Conservation (phyloP, 2,888 invertebrate species). For the Drosophila nigricruria region DNA sequence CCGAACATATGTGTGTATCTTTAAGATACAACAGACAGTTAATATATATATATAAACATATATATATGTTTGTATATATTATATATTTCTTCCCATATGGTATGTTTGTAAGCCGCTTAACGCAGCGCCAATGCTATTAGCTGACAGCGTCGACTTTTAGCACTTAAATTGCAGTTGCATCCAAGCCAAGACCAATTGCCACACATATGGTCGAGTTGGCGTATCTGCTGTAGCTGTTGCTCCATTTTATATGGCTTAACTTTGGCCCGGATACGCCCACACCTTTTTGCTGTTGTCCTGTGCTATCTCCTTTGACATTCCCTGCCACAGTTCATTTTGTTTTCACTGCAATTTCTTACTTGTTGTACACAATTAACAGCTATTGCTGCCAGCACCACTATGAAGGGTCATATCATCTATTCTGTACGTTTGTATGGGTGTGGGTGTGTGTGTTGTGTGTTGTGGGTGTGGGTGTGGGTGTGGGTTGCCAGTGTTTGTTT, state of each 20-base stretch:
- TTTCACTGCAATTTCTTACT: conserved; percentile 76
- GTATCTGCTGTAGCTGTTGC: conserved; percentile 13
- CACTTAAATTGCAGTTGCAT: conserved; percentile 67
- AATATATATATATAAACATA: conserved; percentile 7
- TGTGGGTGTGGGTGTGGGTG: conserved; percentile 17
- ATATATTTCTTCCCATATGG: not conserved
- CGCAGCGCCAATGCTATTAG: conserved; percentile 65
- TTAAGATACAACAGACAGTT: conserved; percentile 47
- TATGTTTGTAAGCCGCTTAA: conserved; percentile 63
- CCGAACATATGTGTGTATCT: conserved; percentile 35
- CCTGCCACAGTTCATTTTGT: conserved; percentile 69
- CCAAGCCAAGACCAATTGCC: conserved; percentile 20
- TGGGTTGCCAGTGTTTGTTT: conserved; percentile 32
- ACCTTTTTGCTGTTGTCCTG: conserved; percentile 25
- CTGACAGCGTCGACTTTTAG: conserved; percentile 62
- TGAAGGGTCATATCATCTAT: conserved; percentile 4
- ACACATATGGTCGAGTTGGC: conserved; percentile 33
- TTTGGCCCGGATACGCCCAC: conserved; percentile 54
- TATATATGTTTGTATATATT: not conserved
- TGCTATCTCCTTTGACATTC: conserved; percentile 59
- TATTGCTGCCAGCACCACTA: conserved; percentile 41
- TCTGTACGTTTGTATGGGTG: conserved; percentile 26
- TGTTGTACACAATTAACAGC: conserved; percentile 80
- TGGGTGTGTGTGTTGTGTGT: conserved; percentile 25
- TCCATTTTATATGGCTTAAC: conserved; percentile 65